These are phyloP conservation scores for Nipponia nippon DNA, from an alignment of 2,113 vertebrate genomes.

Conservation along the genomic window DNA sequence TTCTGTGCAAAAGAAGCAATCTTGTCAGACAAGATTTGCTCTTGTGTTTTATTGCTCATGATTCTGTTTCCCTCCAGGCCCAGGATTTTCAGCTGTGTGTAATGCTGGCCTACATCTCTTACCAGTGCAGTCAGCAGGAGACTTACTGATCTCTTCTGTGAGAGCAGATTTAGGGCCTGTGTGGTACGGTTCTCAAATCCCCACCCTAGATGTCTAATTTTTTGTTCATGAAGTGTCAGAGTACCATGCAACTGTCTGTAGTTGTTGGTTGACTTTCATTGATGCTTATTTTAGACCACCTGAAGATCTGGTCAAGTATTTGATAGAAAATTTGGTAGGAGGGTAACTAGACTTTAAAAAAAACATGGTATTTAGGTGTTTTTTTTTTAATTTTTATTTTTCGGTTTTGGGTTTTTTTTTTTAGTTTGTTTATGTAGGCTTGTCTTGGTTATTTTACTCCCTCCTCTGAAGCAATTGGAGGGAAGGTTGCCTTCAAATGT, in stretches of 20 bases:
- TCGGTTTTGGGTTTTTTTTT: neutral
- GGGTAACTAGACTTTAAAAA: neutral
- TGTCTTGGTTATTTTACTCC: neutral
- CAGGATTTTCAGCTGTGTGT: neutral
- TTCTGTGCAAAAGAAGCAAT: neutral
- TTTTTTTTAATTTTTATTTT: neutral
- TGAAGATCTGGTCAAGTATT: neutral
- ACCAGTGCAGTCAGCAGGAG: neutral
- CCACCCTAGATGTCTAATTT: neutral
- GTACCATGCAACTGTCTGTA: accelerated
- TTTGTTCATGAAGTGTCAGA: neutral
- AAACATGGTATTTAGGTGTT: accelerated
- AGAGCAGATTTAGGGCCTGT: neutral
- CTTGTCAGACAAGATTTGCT: neutral
- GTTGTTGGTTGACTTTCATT: neutral
- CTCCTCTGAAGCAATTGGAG: neutral
- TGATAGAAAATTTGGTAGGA: neutral
- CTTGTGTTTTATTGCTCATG: neutral
- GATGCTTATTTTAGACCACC: neutral
- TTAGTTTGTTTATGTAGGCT: neutral
- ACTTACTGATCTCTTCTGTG: neutral
- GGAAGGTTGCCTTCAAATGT: neutral
- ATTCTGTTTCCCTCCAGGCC: neutral
- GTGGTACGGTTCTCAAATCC: neutral
- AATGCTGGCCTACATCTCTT: neutral